A percentile compares a stretch with the other conserved stretches of the same genome.
Evolutionary conservation across 2,113 vertebrate genomes (phyloP).

Genomic region (Indri indri): DNA sequence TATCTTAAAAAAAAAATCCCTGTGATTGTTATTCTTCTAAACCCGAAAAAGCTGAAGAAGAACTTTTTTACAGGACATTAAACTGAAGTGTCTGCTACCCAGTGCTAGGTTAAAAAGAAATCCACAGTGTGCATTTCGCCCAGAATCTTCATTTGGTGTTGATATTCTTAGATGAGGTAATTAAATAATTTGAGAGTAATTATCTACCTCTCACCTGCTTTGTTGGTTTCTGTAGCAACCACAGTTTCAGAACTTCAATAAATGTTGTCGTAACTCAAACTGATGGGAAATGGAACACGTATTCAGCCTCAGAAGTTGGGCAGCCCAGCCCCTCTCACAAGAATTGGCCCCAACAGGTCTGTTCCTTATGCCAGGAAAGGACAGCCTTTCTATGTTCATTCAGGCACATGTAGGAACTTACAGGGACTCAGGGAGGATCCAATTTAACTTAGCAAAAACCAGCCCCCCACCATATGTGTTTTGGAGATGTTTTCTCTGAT

Average conservation of each 20-base stretch:
- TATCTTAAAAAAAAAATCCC: background rate
- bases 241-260: background rate
- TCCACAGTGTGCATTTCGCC: background rate
- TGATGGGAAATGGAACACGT: background rate
- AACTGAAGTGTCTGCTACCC: background rate
- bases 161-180: constrained; percentile 25
- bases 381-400: background rate
- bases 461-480: background rate
- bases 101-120: constrained; percentile 31
- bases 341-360: background rate
- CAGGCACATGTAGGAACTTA: background rate
- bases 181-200: constrained; percentile 43
- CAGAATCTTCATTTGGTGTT: constrained; percentile 14
- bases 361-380: background rate
- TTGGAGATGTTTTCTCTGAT: constrained; percentile 4
- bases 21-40: background rate
- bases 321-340: background rate
- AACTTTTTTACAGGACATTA: constrained; percentile 5
- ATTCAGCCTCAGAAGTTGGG: background rate
- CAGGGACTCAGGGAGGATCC: background rate
- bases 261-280: background rate
- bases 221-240: background rate
- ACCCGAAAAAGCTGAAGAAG: background rate
- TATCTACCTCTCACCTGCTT: background rate
- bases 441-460: constrained; percentile 5